Evolutionary conservation across 2,797 vertebrate genomes (phyloP).

Genomic region (Pseudotriccus pelzelni): DNA sequence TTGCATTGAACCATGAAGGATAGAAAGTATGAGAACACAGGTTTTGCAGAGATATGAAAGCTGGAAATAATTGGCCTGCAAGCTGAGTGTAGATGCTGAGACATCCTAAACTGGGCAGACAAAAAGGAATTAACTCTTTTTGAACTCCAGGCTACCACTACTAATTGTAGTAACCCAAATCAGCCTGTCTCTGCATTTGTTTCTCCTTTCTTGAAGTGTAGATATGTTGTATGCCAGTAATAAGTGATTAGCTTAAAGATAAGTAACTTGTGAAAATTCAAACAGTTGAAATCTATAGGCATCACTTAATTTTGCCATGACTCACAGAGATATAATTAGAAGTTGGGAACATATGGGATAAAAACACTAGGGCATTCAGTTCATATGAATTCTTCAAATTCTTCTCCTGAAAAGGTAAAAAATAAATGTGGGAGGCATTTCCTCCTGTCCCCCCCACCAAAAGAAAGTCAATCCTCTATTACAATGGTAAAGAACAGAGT

Average conservation of each 20-base stretch:
- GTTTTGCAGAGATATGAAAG: not conserved
- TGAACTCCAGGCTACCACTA: not conserved
- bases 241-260: not conserved
- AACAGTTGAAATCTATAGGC: not conserved
- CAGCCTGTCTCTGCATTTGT: not conserved
- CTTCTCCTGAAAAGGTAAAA: not conserved
- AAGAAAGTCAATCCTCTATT: not conserved
- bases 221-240: not conserved
- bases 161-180: not conserved
- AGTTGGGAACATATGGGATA: not conserved
- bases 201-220: not conserved
- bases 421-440: not conserved
- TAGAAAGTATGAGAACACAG: not conserved
- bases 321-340: not conserved
- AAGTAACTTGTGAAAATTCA: not conserved
- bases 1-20: not conserved
- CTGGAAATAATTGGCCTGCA: not conserved
- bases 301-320: not conserved
- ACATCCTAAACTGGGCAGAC: not conserved
- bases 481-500: conserved; percentile 11
- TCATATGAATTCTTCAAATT: not conserved
- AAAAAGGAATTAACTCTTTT: not conserved
- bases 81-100: not conserved
- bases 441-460: too few relatives aligned
- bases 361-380: not conserved